Base-by-base conservation (phyloP, 2,113 vertebrate genomes). In the Vulpes ferrilata region DNA sequence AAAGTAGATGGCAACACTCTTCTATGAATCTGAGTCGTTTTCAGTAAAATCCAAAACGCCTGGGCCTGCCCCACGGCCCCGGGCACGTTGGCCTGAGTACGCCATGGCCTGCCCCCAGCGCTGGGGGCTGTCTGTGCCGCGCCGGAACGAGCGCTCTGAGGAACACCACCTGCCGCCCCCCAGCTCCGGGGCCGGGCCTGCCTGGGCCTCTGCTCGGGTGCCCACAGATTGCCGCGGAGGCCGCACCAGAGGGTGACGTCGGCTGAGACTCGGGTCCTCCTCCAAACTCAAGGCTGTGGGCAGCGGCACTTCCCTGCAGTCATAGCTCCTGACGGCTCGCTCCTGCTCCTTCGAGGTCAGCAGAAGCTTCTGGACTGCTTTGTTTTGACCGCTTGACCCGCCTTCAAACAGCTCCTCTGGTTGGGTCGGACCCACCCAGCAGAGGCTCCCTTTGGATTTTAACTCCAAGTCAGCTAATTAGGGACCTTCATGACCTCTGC, bases 11-110 rank as follows among this genome's bases (percentile, higher is more conserved):
- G 27, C 20, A 88, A 53, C 85, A 60, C 15, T 65, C 32, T 89
- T 82, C 64, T 73, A 59, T 80, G 57, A 80, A 25, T 71, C 30
- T 93, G 96, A 97, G 9, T 43, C 6, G 6, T 87, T 89, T 80
- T 64, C 83, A 65, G 1, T 82, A 35, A 93, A 95, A 65, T 92
- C 59, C 7, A 82, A 96, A 95, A 43, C 43, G 6, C 43, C 43
- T 43, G 43, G 43, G 43, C 43, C 43, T 43, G 43, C 43, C 43
- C 43, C 43, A 43, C 43, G 0, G 7, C 43, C 43, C 7, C 43
- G 43, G 43, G 43, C 43, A 7, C 6, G 43, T 43, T 6, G 43
- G 43, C 43, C 7, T 43, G 43, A 7, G 43, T 43, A 7, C 43
- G 43, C 43, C 43, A 43, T 6, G 43, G 6, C 43, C 6, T 43